Evolutionary conservation across 2,113 vertebrate genomes (phyloP).

Genomic region (Lota lota): DNA sequence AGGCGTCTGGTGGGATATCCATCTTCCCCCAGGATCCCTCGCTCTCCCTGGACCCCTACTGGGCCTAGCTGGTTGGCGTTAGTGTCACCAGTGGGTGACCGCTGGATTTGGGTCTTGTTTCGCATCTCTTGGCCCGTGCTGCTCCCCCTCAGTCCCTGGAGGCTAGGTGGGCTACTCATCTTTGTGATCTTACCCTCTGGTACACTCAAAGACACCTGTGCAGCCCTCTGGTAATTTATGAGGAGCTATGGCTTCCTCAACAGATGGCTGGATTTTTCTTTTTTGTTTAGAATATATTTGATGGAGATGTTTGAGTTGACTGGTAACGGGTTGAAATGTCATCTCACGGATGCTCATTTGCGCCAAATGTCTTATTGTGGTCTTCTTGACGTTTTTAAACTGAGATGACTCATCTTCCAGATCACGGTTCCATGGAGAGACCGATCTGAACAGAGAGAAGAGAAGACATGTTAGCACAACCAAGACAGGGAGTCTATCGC

Average conservation of each 20-base stretch:
- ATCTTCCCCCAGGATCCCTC: constrained; percentile 30
- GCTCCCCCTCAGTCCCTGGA: constrained; percentile 49
- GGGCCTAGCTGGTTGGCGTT: constrained; percentile 67
- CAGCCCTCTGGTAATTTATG: constrained; percentile 58
- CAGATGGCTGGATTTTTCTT: constrained; percentile 2
- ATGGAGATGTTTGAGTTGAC: constrained; percentile 28
- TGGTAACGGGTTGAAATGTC: constrained; percentile 34
- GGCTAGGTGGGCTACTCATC: constrained; percentile 67
- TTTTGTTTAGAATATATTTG: not conserved
- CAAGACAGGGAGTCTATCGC: no score
- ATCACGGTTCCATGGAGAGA: constrained; percentile 19
- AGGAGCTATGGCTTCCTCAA: constrained; percentile 14
- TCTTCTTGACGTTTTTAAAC: constrained; percentile 3
- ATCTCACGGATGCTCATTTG: constrained; percentile 40
- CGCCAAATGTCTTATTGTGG: constrained; percentile 5
- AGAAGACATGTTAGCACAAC: constrained; percentile 11
- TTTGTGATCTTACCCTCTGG: constrained; percentile 23
- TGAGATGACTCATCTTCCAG: not conserved
- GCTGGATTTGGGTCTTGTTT: constrained; percentile 57
- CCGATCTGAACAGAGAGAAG: constrained; percentile 49
- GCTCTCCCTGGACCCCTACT: constrained; percentile 19
- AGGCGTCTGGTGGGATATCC: constrained; percentile 43
- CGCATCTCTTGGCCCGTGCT: constrained; percentile 61
- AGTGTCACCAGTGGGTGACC: constrained; percentile 54
- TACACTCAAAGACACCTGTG: constrained; percentile 38